phyloP scores from a whole-genome alignment of 1,140 invertebrate genomes.

The Steinernema khuongi region DNA sequence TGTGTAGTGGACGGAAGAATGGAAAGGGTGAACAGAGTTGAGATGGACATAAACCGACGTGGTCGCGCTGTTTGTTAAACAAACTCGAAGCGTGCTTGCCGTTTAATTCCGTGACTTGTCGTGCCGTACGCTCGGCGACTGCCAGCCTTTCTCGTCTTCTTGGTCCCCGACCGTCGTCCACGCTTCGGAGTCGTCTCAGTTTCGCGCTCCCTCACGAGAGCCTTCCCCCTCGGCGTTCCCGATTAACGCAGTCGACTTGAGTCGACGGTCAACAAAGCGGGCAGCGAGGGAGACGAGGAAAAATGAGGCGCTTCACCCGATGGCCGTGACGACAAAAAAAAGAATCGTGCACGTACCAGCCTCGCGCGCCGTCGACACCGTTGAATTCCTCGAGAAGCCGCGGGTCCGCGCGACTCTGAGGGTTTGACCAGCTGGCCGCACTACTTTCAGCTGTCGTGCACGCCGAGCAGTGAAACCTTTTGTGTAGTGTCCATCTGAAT shows the following conservation, averaged over 20 bases:
- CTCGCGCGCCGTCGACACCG: background rate
- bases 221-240: background rate
- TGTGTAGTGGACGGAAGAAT: background rate
- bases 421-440: slow-evolving; percentile 16
- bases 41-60: background rate
- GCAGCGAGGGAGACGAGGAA: background rate
- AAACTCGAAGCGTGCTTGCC: background rate
- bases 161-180: background rate
- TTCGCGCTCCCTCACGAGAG: background rate
- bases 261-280: background rate
- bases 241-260: background rate
- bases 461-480: slow-evolving; percentile 8
- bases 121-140: slow-evolving; percentile 4
- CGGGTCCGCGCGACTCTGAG: background rate
- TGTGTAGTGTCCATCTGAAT: slow-evolving; percentile 13
- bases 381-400: background rate
- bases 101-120: slow-evolving; percentile 8
- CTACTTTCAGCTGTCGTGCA: slow-evolving; percentile 15
- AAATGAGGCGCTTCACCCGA: background rate
- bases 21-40: background rate
- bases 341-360: slow-evolving; percentile 16
- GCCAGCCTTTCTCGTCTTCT: background rate
- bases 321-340: background rate
- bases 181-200: background rate
- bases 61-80: background rate